A percentile compares a stretch with the other conserved stretches of the same genome.
These are phyloP conservation scores for Cyphomyrus discorhynchus DNA, from an alignment of 2,113 vertebrate species.

Conservation along the genomic window DNA sequence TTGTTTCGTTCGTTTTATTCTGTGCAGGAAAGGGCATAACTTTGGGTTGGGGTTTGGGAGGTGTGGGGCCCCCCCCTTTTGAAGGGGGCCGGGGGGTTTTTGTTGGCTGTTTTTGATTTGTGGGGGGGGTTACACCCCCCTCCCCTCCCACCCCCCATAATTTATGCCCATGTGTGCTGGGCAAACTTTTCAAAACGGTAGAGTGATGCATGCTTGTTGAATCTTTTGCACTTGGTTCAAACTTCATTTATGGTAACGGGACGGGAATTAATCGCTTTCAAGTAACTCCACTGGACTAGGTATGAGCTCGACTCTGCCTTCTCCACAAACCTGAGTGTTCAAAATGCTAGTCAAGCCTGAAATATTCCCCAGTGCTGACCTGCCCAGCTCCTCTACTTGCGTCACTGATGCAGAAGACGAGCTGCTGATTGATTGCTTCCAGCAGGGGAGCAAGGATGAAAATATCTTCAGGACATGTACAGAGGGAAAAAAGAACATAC, in stretches of 20 bases:
- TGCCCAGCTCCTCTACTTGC: conserved; percentile 55
- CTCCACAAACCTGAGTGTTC: conserved; percentile 45
- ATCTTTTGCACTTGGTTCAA: background rate
- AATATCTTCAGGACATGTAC: conserved; percentile 54
- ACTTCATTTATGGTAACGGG: conserved; percentile 23
- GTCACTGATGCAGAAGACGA: conserved; percentile 61
- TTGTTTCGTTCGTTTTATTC: background rate
- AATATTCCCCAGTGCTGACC: conserved; percentile 57
- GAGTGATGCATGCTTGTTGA: background rate
- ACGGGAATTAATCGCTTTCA: conserved; percentile 28
- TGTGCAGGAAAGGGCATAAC: background rate
- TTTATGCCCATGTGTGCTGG: background rate
- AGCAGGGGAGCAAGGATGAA: conserved; percentile 58
- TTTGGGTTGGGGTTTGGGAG: no score
- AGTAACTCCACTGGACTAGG: background rate
- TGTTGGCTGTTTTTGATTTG: background rate
- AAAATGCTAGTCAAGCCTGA: conserved; percentile 47
- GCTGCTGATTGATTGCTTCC: conserved; percentile 67
- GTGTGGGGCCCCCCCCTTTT: no score
- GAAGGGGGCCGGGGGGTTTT: no score
- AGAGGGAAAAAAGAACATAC: conserved; percentile 25
- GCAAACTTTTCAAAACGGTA: background rate
- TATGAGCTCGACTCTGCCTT: conserved; percentile 39
- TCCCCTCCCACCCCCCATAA: background rate
- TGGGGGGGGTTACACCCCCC: no score